Conservation (phyloP, 2,888 invertebrate species). For the Neria commutata region DNA sequence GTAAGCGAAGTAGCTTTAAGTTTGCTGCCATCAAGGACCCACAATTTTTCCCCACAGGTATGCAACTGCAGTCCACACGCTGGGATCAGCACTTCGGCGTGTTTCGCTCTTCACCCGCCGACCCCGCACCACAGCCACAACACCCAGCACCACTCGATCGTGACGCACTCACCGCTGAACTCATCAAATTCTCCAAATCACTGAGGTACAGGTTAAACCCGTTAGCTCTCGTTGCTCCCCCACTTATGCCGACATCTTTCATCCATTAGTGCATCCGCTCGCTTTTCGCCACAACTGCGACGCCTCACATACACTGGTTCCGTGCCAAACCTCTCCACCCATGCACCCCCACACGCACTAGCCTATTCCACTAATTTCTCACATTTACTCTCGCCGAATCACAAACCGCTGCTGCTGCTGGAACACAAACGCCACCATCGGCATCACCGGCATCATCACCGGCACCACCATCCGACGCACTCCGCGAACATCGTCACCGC, state of each 20-base stretch:
- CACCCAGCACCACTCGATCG: constrained; percentile 61
- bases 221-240: not conserved
- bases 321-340: constrained; percentile 65
- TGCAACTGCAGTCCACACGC: constrained; percentile 54
- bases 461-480: constrained; percentile 32
- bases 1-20: constrained; percentile 4
- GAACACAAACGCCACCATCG: constrained; percentile 39
- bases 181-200: constrained; percentile 63
- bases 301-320: constrained; percentile 66
- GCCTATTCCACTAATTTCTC: constrained; percentile 46
- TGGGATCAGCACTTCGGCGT: constrained; percentile 74
- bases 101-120: constrained; percentile 68
- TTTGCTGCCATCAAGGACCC: not conserved
- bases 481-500: constrained; percentile 49
- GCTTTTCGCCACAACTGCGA: constrained; percentile 55
- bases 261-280: constrained; percentile 52
- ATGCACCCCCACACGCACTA: constrained; percentile 36
- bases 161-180: constrained; percentile 63
- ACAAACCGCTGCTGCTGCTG: constrained; percentile 51
- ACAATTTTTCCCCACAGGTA: constrained; percentile 33
- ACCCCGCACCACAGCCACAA: constrained; percentile 57
- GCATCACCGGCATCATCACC: constrained; percentile 36
- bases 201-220: constrained; percentile 43
- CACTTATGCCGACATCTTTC: constrained; percentile 20
- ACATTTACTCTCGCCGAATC: constrained; percentile 55